Evolutionary conservation across 1,140 invertebrate genomes (phyloP).

Genomic region (Pygmarrhopalites habei): DNA sequence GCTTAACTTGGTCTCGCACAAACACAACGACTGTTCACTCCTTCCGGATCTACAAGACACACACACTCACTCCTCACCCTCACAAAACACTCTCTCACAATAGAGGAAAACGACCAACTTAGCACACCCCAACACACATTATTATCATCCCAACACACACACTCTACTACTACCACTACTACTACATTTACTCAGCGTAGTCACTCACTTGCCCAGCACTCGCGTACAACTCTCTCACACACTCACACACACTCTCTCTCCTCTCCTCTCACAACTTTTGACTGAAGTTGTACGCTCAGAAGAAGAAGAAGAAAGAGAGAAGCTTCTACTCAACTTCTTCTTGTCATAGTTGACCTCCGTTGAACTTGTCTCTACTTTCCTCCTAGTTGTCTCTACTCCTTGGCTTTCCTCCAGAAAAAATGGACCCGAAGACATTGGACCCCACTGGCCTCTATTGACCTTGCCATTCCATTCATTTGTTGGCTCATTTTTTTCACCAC

Average conservation of each 20-base stretch:
- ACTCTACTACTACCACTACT: too few relatives aligned
- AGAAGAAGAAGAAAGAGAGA: slow-evolving; percentile 1
- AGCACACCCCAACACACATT: background rate
- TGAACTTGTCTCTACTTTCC: slow-evolving; percentile 11
- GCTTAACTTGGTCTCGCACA: background rate
- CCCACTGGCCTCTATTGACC: slow-evolving; percentile 36
- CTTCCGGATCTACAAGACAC: slow-evolving; percentile 6
- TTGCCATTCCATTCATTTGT: too few relatives aligned
- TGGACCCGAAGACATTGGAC: slow-evolving; percentile 33
- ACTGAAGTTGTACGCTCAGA: too few relatives aligned
- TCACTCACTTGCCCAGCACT: background rate
- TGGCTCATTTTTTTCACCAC: too few relatives aligned
- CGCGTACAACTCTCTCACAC: background rate
- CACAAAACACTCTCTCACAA: too few relatives aligned
- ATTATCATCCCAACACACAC: background rate
- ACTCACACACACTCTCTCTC: background rate
- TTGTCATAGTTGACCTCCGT: slow-evolving; percentile 14
- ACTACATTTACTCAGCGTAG: too few relatives aligned
- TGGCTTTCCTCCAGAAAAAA: slow-evolving; percentile 28
- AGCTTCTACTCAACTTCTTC: background rate
- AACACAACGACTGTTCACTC: background rate
- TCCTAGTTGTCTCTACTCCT: background rate
- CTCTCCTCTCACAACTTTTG: too few relatives aligned
- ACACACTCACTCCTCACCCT: background rate
- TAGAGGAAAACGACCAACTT: too few relatives aligned